Evolutionary conservation across 2,113 vertebrate species (phyloP).

Genomic region (Panthera uncia): DNA sequence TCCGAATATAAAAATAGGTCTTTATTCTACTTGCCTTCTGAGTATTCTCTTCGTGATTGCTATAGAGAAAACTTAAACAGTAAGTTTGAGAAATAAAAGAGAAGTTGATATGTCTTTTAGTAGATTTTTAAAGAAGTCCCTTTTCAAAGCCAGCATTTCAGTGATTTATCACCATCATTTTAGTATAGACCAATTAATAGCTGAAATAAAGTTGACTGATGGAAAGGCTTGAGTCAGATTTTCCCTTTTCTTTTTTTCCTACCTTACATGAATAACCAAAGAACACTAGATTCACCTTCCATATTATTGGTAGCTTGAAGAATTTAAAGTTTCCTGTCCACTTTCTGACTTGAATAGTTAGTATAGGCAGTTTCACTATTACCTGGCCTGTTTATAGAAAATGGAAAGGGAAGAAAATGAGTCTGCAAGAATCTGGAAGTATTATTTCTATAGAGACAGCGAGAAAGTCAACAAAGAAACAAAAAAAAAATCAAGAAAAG

Average conservation of each 20-base stretch:
- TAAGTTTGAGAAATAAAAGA: neutral
- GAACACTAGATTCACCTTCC: neutral
- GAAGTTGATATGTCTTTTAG: neutral
- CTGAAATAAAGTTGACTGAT: slow-evolving; percentile 3
- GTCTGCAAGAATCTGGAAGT: neutral
- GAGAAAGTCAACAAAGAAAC: neutral
- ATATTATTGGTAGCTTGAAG: neutral
- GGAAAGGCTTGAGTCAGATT: neutral
- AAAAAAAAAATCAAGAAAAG: neutral
- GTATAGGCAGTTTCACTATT: neutral
- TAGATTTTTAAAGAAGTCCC: slow-evolving; percentile 18
- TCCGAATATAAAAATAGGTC: neutral
- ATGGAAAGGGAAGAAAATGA: neutral
- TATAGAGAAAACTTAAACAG: neutral
- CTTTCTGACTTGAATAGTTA: neutral
- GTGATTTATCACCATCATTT: slow-evolving; percentile 51
- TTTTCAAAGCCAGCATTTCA: slow-evolving; percentile 4
- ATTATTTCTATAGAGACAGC: neutral
- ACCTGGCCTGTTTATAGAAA: neutral
- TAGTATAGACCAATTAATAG: slow-evolving; percentile 48
- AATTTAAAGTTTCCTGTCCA: neutral
- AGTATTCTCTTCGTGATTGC: slow-evolving; percentile 22
- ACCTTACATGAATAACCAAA: neutral
- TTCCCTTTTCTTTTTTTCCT: neutral
- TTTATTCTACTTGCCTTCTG: neutral